These are phyloP conservation scores for Neomonachus schauinslandi DNA, from an alignment of 2,113 vertebrate genomes.

Conservation along the genomic window DNA sequence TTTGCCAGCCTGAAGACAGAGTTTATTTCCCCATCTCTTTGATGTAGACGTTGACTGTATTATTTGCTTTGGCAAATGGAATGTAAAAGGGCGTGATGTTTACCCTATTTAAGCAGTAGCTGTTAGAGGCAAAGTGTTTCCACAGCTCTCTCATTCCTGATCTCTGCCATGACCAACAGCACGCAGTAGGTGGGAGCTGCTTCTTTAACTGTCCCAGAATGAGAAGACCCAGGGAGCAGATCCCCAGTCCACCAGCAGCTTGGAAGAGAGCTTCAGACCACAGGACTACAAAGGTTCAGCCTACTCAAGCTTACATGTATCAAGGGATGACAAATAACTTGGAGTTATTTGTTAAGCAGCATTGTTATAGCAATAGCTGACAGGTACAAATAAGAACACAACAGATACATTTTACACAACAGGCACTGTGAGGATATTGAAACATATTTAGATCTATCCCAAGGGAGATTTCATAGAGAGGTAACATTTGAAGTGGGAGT, in stretches of 20 bases:
- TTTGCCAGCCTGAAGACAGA: background rate
- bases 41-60: background rate
- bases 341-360: background rate
- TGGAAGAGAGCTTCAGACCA: background rate
- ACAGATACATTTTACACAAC: background rate
- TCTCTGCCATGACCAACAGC: background rate
- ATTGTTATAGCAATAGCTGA: background rate
- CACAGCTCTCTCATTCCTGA: background rate
- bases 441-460: background rate
- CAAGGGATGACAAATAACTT: background rate
- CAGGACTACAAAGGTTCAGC: background rate
- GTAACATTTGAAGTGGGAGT: background rate
- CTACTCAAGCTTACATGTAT: fast-evolving
- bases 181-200: too few species aligned
- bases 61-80: background rate
- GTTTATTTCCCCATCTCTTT: background rate
- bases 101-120: background rate
- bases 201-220: background rate
- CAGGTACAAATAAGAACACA: background rate
- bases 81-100: background rate
- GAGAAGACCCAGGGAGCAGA: background rate
- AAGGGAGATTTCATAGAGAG: background rate
- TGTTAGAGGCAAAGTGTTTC: background rate
- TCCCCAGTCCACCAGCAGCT: background rate
- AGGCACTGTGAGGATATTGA: background rate